Conservation (phyloP, 2,888 invertebrate genomes). For the Leptopilina myrica region DNA sequence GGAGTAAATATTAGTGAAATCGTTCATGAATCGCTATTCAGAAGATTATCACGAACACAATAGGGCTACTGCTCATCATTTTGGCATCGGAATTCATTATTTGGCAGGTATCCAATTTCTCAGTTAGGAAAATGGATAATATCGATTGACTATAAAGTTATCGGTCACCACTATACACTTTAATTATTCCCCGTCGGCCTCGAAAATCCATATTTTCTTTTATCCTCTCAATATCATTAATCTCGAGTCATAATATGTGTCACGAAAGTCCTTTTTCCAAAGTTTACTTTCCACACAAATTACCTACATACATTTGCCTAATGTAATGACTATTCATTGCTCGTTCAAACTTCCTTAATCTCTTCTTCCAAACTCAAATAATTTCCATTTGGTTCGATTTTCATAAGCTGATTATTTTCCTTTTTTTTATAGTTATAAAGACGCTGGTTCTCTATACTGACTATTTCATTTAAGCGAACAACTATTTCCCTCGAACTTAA, state of each 20-base stretch:
- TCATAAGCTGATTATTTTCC: no score
- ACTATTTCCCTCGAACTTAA: no score
- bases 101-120: slow-evolving; percentile 60
- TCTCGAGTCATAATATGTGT: neutral
- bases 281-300: no score
- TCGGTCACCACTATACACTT: slow-evolving; percentile 48
- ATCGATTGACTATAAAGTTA: slow-evolving; percentile 57
- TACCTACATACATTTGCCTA: no score
- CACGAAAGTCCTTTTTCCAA: neutral
- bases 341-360: no score
- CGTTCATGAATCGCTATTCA: slow-evolving; percentile 33
- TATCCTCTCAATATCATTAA: neutral
- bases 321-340: no score
- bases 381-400: neutral
- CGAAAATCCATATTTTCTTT: neutral
- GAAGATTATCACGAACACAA: slow-evolving; percentile 57
- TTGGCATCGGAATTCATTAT: slow-evolving; percentile 57
- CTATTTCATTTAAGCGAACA: no score
- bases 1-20: slow-evolving; percentile 13
- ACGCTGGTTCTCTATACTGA: no score
- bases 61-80: slow-evolving; percentile 56
- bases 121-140: slow-evolving; percentile 54
- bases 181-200: slow-evolving; percentile 51
- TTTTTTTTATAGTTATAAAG: no score
- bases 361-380: no score